Evolutionary conservation across 2,797 vertebrate genomes (phyloP).

Genomic region (Poeciliopsis paucimaculata): DNA sequence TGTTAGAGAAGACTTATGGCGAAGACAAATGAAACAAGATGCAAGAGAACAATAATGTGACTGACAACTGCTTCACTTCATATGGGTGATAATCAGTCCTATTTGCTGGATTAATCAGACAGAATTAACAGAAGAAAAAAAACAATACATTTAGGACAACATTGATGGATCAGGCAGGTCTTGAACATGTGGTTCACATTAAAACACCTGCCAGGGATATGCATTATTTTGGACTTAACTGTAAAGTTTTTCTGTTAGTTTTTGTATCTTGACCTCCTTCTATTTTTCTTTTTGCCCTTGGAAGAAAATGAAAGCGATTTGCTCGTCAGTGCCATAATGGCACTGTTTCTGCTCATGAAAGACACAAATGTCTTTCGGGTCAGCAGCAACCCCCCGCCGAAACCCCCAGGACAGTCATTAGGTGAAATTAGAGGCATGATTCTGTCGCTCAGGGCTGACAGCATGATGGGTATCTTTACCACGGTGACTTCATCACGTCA

Average conservation of each 20-base stretch:
- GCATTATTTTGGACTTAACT: neutral
- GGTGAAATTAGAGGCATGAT: conserved; percentile 67
- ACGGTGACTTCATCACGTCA: conserved; percentile 59
- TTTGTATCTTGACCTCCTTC: neutral
- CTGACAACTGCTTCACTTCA: neutral
- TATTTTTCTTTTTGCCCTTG: neutral
- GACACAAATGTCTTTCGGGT: conserved; percentile 65
- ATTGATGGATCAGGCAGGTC: neutral
- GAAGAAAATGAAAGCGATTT: conserved; percentile 49
- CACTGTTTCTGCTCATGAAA: conserved; percentile 57
- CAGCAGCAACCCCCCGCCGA: conserved; percentile 47
- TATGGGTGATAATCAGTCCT: neutral
- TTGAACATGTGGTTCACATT: neutral
- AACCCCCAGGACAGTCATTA: conserved; percentile 68
- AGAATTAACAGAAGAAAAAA: neutral
- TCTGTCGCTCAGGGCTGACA: conserved; percentile 55
- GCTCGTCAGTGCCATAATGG: conserved; percentile 56
- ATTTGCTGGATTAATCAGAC: neutral
- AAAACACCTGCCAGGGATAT: neutral
- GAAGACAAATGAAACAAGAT: neutral
- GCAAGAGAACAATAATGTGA: neutral
- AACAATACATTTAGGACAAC: neutral
- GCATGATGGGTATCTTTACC: conserved; percentile 51
- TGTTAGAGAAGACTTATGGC: neutral
- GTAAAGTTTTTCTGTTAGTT: neutral